These are phyloP conservation scores for Zoanthus gigantus DNA, from an alignment of 92 coral and sea anemone genomes.

Conservation along the genomic window DNA sequence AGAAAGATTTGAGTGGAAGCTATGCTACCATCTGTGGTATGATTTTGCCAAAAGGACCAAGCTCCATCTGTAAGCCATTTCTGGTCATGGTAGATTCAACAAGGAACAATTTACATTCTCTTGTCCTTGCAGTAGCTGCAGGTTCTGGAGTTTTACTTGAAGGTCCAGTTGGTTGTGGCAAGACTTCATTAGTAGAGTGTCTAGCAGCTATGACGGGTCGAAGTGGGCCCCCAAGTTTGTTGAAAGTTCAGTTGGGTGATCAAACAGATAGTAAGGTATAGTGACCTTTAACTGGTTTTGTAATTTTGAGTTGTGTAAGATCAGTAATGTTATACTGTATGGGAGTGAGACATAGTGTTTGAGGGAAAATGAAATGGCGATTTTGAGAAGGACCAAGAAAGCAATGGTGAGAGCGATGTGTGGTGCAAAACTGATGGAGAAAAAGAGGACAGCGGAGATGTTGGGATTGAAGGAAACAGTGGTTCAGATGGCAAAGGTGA, in stretches of 20 bases:
- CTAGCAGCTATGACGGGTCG: constrained; percentile 83
- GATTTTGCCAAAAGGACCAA: constrained; percentile 72
- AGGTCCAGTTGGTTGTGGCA: constrained; percentile 95
- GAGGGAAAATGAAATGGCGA: too few relatives aligned
- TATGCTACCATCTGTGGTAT: constrained; percentile 76
- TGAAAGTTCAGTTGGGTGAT: constrained; percentile 96
- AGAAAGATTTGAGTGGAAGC: constrained; percentile 80
- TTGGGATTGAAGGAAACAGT: too few relatives aligned
- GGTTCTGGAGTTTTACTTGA: constrained; percentile 85
- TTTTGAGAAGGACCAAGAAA: too few relatives aligned
- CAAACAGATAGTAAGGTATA: constrained; percentile 97
- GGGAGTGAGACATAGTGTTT: too few relatives aligned
- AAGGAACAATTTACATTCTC: constrained; percentile 77
- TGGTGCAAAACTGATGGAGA: too few relatives aligned
- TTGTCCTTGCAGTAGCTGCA: constrained; percentile 85
- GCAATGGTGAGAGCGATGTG: too few relatives aligned
- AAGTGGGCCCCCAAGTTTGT: constrained; percentile 67
- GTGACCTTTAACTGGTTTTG: neutral
- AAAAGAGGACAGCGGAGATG: too few relatives aligned
- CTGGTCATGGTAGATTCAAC: constrained; percentile 92
- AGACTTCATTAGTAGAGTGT: constrained; percentile 88
- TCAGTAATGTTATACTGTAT: too few relatives aligned
- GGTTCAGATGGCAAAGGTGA: too few relatives aligned
- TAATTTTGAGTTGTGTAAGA: too few relatives aligned
- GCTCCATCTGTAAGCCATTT: constrained; percentile 12